Base-by-base conservation (phyloP, 92 coral and sea anemone genomes). In the Virgularia gustaviana region DNA sequence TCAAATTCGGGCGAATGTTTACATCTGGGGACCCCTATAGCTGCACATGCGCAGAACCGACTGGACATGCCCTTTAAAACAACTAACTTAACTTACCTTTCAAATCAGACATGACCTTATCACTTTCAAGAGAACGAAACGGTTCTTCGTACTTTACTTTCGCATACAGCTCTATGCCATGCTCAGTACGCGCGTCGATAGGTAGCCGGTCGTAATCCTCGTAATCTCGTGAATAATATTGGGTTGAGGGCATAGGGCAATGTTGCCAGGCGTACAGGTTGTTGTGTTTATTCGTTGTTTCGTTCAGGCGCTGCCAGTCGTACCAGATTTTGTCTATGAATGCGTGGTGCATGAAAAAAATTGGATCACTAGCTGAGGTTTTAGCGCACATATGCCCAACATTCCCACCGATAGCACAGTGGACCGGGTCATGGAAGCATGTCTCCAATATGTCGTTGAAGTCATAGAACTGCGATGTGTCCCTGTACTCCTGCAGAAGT, bases 291-390 rank as follows among this genome's bases (percentile, higher is more conserved):
- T 85, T 83, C 4, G 16, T 62, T 20, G n/a, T 6, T n/a, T n/a
- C n/a, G 53, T 87, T 81, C 44, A 60, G 78, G 27, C 73, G 81
- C 71, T 88, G 95, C 95, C 95, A 88, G 51, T 88, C 95, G 12
- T 65, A 80, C 95, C 95, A 88, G 9, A 88, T 77, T 64, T 88
- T 88, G 77, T 88, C 95, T 16, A 88, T 42, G 38, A 88, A 65
- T 13, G 80, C 84, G 58, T 88, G 89, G 43, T 77, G 95, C 19
- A 81, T 61, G 49, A 88, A 88, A 25, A 84, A 88, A 38, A 84
- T 89, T 20, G 95, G 95, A 2, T 89, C 89, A 28, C 78, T 59
- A 2, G 89, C 78, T 3, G 89, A 60, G 44, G 84, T 87, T 4
- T 37, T 16, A 1, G 85, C 38, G 66, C 83, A 70, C 95, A 88